Conservation (phyloP, 2,113 vertebrate species). For the zebrafish (Danio rerio) region GRCz12tu NC_133190.1:6512001-6512500, state of each 20-base stretch:
- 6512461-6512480: background rate
- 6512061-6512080: constrained; percentile 97
- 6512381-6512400: background rate
- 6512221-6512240: constrained; percentile 93
- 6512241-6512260: constrained; percentile 98
- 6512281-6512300: constrained; percentile 81
- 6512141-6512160: constrained; percentile 98
- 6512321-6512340: constrained; percentile 21
- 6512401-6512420: background rate
- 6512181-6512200: constrained; percentile 99
- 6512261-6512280: constrained; percentile 96
- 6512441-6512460: background rate
- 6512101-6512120: constrained; percentile 92
- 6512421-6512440: background rate
- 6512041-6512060: constrained; percentile 94
- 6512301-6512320: constrained; percentile 75
- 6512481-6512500: background rate
- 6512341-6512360: constrained; percentile 10
- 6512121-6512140: constrained; percentile 97
- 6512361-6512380: background rate
- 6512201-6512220: constrained; percentile 97
- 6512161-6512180: constrained; percentile 96
- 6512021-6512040: constrained; percentile 93
- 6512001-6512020: constrained; percentile 88
- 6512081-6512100: constrained; percentile 94